These are phyloP conservation scores for Limnothrissa miodon DNA, from an alignment of 2,113 vertebrate species.

Conservation along the genomic window DNA sequence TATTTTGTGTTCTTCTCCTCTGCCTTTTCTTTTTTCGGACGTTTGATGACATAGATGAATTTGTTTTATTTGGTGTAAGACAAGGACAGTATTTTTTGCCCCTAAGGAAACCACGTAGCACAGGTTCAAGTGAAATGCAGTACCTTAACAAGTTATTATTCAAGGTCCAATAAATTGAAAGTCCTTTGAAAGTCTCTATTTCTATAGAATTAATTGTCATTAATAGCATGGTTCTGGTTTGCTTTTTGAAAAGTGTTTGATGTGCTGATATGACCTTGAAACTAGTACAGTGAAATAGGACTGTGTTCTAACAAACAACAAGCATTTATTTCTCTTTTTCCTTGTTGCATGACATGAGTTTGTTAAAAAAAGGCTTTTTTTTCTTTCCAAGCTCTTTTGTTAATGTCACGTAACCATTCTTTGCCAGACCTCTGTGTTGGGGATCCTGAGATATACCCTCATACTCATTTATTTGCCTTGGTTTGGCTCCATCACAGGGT, in stretches of 20 bases:
- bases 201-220: not conserved
- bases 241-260: not conserved
- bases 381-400: not conserved
- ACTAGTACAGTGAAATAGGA: not conserved
- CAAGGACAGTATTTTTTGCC: not conserved
- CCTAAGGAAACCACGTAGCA: not conserved
- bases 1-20: not conserved
- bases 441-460: not conserved
- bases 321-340: not conserved
- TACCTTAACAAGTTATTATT: not conserved
- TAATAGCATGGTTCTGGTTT: not conserved
- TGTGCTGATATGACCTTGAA: not conserved
- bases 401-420: not conserved
- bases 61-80: not conserved
- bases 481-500: not conserved
- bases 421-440: not conserved
- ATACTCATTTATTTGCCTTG: not conserved
- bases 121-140: not conserved
- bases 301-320: not conserved
- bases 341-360: not conserved
- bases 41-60: not conserved
- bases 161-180: not conserved
- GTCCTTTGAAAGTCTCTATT: not conserved
- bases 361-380: not conserved
- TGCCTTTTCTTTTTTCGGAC: not conserved